These are phyloP conservation scores for Parazoanthus atlanticus DNA, from an alignment of 92 coral and sea anemone genomes.

Conservation along the genomic window DNA sequence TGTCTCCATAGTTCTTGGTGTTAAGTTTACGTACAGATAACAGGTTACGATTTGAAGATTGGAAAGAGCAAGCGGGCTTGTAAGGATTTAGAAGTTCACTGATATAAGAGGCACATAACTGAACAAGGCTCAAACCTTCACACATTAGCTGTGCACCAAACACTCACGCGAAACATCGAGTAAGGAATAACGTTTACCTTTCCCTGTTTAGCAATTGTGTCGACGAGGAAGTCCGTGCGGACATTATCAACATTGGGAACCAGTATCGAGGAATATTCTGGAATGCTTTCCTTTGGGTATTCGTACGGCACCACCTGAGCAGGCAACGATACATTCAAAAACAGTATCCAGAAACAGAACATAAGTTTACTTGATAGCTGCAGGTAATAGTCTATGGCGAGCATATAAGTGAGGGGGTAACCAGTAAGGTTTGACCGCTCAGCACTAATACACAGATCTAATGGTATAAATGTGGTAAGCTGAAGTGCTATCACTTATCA, in stretches of 20 bases:
- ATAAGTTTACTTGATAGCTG: neutral
- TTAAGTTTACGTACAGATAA: too few relatives aligned
- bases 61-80: too few relatives aligned
- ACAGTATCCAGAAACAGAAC: neutral
- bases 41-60: too few relatives aligned
- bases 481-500: too few relatives aligned
- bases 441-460: too few relatives aligned
- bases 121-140: too few relatives aligned
- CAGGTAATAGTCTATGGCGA: neutral
- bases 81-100: too few relatives aligned
- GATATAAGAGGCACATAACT: too few relatives aligned
- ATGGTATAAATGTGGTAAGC: too few relatives aligned
- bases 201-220: slow-evolving; percentile 90
- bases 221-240: slow-evolving; percentile 92
- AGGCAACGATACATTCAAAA: neutral
- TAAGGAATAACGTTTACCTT: slow-evolving; percentile 63
- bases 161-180: neutral
- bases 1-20: too few relatives aligned
- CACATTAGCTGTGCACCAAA: neutral
- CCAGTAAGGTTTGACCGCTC: too few relatives aligned
- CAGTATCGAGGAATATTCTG: slow-evolving; percentile 93
- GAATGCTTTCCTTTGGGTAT: slow-evolving; percentile 81
- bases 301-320: slow-evolving; percentile 87
- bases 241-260: slow-evolving; percentile 98
- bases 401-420: too few relatives aligned